Base-by-base conservation (phyloP, 2,113 vertebrate species). In the Arothron firmamentum region DNA sequence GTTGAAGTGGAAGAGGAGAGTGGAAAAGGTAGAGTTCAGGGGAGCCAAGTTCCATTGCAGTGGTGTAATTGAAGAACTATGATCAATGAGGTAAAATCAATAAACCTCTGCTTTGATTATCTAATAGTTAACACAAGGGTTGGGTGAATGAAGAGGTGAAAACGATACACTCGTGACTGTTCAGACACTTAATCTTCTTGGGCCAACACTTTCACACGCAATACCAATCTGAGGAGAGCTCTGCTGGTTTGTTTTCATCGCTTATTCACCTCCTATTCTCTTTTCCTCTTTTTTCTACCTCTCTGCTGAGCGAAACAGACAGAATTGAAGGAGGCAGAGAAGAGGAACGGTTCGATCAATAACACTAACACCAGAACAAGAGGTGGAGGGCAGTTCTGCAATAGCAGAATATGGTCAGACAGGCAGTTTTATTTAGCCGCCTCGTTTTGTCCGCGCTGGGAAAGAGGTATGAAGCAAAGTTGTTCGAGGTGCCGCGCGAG, bases 231-330 rank as follows among this genome's bases (percentile, higher is more conserved):
- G 72, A 81, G 74, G 76, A 84, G 79, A 84, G 80, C 87, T 88
- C 83, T 77, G 82, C 85, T 90, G 86, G 89, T 91, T 92, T 91
- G 89, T 92, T 91, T 88, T 90, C 88, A 90, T 91, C 84, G 90
- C 82, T 92, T 91, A 92, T 92, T 90, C 84, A 91, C 90, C 82
- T 71, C 81, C 83, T 75, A 75, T 75, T 70, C 81, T 73, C 75
- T 75, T 70, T 79, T 73, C 80, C 77, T 78, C 74, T 67, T 72
- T 72, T 76, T 70, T 74, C 78, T 79, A 68, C 50, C 70, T 78
- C 80, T 82, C 74, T 42, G 42, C 85, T 85, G 86, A 89, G 81
- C 65, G 63, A 89, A 88, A 88, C 82, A 79, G 87, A 88, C 84
- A 86, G 85, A 87, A 91, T 84, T 88, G 88, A 90, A 78, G 80